Evolutionary conservation across 2,888 invertebrate genomes (phyloP).

Genomic region (Nomada ruficornis): DNA sequence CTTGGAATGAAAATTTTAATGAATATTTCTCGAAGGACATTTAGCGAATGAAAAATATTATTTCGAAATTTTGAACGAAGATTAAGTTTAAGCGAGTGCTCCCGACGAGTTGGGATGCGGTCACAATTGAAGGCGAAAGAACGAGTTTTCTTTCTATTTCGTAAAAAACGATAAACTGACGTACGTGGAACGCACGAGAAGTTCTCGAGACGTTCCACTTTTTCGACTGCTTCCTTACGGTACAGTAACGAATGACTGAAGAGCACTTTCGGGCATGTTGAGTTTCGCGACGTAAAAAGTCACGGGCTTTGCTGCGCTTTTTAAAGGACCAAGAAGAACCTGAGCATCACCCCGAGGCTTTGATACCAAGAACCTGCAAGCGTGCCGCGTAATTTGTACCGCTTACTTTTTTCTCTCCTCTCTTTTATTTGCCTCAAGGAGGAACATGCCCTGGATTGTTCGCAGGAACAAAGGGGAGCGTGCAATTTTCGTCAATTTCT

Average conservation of each 20-base stretch:
- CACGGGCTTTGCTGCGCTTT: slow-evolving; percentile 40
- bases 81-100: too few species aligned
- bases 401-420: background rate
- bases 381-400: slow-evolving; percentile 7
- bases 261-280: slow-evolving; percentile 58
- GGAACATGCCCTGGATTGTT: background rate
- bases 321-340: slow-evolving; percentile 25
- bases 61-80: background rate
- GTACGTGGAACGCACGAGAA: slow-evolving; percentile 41
- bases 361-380: slow-evolving; percentile 8
- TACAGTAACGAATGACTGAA: slow-evolving; percentile 60
- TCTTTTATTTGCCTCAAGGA: background rate
- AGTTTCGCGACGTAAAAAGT: slow-evolving; percentile 66
- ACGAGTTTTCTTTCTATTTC: background rate
- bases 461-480: too few species aligned
- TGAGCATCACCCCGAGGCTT: background rate
- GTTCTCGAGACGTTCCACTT: slow-evolving; percentile 64
- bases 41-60: background rate
- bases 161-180: slow-evolving; percentile 3
- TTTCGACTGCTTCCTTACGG: slow-evolving; percentile 53
- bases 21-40: too few species aligned
- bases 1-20: background rate
- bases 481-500: too few species aligned
- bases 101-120: too few species aligned
- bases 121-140: background rate